Conservation (phyloP, 2,888 invertebrate genomes). For the Parnassius orleans region DNA sequence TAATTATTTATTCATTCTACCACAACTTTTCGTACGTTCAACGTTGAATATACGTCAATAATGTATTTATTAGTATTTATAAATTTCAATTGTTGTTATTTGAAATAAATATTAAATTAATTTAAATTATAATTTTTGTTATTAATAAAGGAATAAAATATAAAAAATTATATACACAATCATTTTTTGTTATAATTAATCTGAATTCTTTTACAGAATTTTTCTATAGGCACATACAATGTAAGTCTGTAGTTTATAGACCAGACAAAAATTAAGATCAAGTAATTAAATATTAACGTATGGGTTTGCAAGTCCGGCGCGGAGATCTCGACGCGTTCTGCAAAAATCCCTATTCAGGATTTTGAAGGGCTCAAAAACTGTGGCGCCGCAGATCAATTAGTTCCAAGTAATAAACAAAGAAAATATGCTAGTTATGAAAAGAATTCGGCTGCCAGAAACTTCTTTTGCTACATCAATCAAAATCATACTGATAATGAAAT, state of each 20-base stretch:
- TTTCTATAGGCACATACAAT: too few species aligned
- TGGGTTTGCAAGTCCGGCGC: slow-evolving; percentile 5
- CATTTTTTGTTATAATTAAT: too few species aligned
- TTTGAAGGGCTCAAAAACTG: slow-evolving; percentile 58
- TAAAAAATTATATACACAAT: too few species aligned
- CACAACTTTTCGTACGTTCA: too few species aligned
- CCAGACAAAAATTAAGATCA: slow-evolving; percentile 4
- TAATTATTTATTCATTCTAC: too few species aligned
- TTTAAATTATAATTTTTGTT: too few species aligned
- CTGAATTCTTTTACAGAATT: too few species aligned
- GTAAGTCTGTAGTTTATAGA: background rate
- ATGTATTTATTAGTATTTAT: too few species aligned
- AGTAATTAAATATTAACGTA: slow-evolving; percentile 24
- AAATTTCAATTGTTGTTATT: too few species aligned
- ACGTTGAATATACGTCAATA: too few species aligned
- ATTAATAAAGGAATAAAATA: too few species aligned
- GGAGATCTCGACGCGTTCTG: slow-evolving; percentile 33
- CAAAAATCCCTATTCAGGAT: slow-evolving; percentile 39
- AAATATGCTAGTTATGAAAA: slow-evolving; percentile 70
- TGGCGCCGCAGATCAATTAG: slow-evolving; percentile 77
- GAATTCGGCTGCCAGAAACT: slow-evolving; percentile 71
- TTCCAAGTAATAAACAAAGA: slow-evolving; percentile 77
- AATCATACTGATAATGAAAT: slow-evolving; percentile 81
- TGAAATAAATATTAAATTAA: too few species aligned
- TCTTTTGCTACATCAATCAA: slow-evolving; percentile 79